Conservation (phyloP, 1,140 invertebrate species). For the Wiebesia pumilae region DNA sequence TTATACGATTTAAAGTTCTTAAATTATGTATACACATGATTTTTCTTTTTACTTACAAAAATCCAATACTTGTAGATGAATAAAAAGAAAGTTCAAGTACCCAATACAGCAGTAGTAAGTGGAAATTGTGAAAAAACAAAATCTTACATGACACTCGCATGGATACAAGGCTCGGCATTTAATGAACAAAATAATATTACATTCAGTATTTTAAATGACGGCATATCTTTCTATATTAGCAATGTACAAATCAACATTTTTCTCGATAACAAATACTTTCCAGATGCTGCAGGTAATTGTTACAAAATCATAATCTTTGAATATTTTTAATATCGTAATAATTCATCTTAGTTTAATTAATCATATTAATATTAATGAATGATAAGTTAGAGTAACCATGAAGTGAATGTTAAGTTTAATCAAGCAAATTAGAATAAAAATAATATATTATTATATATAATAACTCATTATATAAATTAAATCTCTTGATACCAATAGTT, state of each 20-base stretch:
- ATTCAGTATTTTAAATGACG: constrained; percentile 51
- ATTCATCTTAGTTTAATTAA: no score
- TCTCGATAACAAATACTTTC: constrained; percentile 43
- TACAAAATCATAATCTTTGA: no score
- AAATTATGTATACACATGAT: neutral
- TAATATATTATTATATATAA: no score
- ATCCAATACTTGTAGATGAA: constrained; percentile 14
- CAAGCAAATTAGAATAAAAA: no score
- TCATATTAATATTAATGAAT: no score
- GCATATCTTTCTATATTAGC: constrained; percentile 34
- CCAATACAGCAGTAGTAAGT: constrained; percentile 36
- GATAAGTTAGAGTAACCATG: no score
- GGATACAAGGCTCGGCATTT: neutral
- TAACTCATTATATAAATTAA: no score
- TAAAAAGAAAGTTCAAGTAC: constrained; percentile 45
- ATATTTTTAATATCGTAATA: no score
- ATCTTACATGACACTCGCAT: constrained; percentile 50
- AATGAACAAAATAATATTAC: constrained; percentile 14
- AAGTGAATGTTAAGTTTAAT: no score
- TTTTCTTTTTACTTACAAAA: constrained; percentile 18
- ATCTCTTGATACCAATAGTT: no score
- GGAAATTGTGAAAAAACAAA: constrained; percentile 51
- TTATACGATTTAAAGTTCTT: neutral
- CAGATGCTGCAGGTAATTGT: constrained; percentile 43
- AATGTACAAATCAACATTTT: constrained; percentile 8